phyloP scores from a whole-genome alignment of 2,888 invertebrate genomes.

The Cynaeus angustus region DNA sequence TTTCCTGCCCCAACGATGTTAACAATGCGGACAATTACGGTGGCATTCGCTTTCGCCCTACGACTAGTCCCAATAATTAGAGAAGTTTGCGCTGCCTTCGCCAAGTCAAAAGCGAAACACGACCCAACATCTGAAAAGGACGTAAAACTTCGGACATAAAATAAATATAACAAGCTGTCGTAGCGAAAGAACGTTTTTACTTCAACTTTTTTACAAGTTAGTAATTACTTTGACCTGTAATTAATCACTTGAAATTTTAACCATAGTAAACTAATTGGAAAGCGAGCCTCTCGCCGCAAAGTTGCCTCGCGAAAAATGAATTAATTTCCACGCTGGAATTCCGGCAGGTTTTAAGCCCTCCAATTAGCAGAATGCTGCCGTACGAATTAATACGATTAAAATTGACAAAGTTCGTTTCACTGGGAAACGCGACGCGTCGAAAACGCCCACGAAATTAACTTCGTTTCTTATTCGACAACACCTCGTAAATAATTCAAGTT shows the following conservation, averaged over 20 bases:
- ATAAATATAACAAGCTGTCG: constrained; percentile 53
- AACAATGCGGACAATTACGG: constrained; percentile 43
- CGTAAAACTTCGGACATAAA: constrained; percentile 47
- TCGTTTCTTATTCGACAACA: constrained; percentile 31
- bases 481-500: constrained; percentile 24
- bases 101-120: constrained; percentile 46
- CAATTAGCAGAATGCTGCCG: constrained; percentile 56
- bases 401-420: constrained; percentile 55
- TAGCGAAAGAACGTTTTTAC: constrained; percentile 29
- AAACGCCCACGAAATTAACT: constrained; percentile 28
- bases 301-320: constrained; percentile 55
- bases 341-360: constrained; percentile 53
- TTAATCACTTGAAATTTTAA: constrained; percentile 61
- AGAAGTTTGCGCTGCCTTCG: constrained; percentile 43
- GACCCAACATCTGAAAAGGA: constrained; percentile 43
- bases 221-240: constrained; percentile 60
- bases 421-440: constrained; percentile 23
- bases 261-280: constrained; percentile 58
- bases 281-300: constrained; percentile 49
- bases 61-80: constrained; percentile 53
- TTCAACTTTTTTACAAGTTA: constrained; percentile 55
- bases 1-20: constrained; percentile 27
- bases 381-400: constrained; percentile 58
- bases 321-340: constrained; percentile 54
- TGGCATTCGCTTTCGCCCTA: constrained; percentile 37